Evolutionary conservation across 2,113 vertebrate genomes (phyloP).

Genomic region (Gallinago paraguaiae): DNA sequence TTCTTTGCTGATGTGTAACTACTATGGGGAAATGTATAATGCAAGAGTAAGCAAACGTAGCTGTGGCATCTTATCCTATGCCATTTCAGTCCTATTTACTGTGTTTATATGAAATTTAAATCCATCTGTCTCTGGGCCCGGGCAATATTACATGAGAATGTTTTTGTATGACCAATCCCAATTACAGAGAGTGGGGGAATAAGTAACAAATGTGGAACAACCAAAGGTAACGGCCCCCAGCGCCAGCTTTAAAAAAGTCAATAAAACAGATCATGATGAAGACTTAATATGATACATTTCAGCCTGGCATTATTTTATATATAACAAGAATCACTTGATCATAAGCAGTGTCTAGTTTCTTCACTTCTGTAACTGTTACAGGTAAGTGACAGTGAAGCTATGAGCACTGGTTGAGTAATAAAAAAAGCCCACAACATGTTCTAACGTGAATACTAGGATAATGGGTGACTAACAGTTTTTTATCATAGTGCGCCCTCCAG

Average conservation of each 20-base stretch:
- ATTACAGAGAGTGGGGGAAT: neutral
- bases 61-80: neutral
- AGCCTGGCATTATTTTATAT: neutral
- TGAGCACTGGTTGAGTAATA: neutral
- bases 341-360: neutral
- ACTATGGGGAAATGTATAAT: neutral
- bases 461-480: neutral
- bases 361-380: neutral
- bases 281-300: neutral
- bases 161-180: neutral
- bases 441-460: neutral
- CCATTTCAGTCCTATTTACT: neutral
- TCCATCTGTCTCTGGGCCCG: neutral
- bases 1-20: neutral
- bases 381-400: neutral
- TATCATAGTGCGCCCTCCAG: neutral
- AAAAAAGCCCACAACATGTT: neutral
- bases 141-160: neutral
- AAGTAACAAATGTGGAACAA: neutral
- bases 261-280: neutral
- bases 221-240: fast-evolving
- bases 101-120: neutral
- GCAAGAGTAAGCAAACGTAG: neutral
- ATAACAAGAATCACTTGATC: neutral
- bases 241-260: neutral